Evolutionary conservation across 2,113 vertebrate genomes (phyloP), one percentile per base, ranked within the genome.

Genomic region (Nothocercus nigrocapillus): DNA sequence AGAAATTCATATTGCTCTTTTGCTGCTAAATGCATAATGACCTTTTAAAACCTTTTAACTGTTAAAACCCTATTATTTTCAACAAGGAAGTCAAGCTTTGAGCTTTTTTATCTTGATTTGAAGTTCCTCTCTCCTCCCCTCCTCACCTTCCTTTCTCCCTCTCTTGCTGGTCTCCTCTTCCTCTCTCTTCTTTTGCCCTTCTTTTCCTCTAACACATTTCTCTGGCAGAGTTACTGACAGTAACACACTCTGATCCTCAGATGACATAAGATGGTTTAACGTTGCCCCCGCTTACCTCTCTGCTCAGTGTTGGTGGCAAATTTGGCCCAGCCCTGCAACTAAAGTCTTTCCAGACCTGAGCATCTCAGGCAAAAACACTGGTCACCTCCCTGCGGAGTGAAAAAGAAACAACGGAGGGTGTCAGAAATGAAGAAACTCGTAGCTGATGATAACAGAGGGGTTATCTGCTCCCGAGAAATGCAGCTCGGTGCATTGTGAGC

Each of bases 1-100:
- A 97, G 95, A 96, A 96, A 98, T 98, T 97, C 97, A 95, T 97
- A 96, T 92, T 95, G 97, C 97, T 97, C 93, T 96, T 94, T 92
- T 85, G 63, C 95, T 89, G 90, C 94, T 96, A 95, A 95, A 97
- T 85, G 87, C 96, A 90, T 92, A 87, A 90, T 94, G 98, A 97
- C 97, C 97, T 98, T 97, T 97, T 92, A 94, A 90, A 97, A 97
- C 97, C 97, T 92, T 95, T 94, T 82, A 89, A 94, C 94, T 89
- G 88, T 81, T 85, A 90, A 93, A 81, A 20, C 70, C 90, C 94
- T 73, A 89, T 94, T 95, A 82, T 96, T 96, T 91, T 89, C 32
- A 53, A 79, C 32, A 54, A 82, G 7, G 6, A n/a, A 87, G 96
- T 93, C 77, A 78, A 82, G 91, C 69, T 88, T 85, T 84, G 70